Percentiles rank a stretch among this genome's conserved stretches.
phyloP scores from a whole-genome alignment of 2,888 invertebrate species.

The Hirtodrosophila duncani region DNA sequence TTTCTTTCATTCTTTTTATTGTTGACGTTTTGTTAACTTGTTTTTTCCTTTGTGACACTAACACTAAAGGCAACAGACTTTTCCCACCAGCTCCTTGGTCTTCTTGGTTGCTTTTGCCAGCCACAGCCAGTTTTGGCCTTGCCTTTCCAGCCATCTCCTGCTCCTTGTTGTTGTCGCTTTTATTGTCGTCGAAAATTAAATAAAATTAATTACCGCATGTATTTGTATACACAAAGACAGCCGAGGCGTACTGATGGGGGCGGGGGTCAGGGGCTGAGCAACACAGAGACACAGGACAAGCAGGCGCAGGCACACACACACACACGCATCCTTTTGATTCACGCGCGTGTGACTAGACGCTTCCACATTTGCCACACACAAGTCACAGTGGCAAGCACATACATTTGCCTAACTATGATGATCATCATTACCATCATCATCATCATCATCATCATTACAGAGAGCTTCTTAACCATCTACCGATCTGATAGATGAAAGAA shows the following conservation, averaged over 20 bases:
- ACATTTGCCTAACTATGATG: background rate
- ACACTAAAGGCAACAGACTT: background rate
- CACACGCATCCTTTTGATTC: constrained; percentile 31
- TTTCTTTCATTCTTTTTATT: constrained; percentile 40
- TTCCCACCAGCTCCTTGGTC: background rate
- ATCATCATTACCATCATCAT: constrained; percentile 16
- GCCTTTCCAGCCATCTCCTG: no score
- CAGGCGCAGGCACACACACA: constrained; percentile 1
- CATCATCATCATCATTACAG: background rate
- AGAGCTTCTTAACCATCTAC: no score
- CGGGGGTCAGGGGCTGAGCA: background rate
- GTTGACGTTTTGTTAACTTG: constrained; percentile 69
- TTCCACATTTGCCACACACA: constrained; percentile 18
- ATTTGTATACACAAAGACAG: constrained; percentile 34
- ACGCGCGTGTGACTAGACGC: constrained; percentile 55
- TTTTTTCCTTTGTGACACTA: constrained; percentile 56
- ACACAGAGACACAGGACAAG: constrained; percentile 8
- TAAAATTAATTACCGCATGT: constrained; percentile 67
- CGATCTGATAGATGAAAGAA: no score
- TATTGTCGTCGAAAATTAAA: constrained; percentile 70
- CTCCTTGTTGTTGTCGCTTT: constrained; percentile 51
- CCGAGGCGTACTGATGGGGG: no score
- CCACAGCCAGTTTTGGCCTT: no score
- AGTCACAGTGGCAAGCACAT: constrained; percentile 25
- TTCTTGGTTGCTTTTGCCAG: constrained; percentile 7